Conservation (phyloP, 2,888 invertebrate species). For the Torymus texanus region DNA sequence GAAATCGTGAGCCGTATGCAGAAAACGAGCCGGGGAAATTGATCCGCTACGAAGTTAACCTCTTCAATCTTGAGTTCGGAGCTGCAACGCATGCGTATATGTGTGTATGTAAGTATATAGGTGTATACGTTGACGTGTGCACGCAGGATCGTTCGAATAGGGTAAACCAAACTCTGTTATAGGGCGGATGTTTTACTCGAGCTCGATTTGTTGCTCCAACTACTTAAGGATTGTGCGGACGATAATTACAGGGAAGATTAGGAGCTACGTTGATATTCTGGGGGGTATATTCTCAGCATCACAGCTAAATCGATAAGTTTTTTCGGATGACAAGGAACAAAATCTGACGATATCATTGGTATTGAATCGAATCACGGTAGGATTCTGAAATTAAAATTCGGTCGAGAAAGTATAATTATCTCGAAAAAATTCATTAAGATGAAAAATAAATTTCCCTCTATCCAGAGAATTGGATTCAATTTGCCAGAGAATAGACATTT, state of each 20-base stretch:
- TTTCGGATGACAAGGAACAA: too few species aligned
- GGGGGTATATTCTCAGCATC: too few species aligned
- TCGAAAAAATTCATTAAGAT: too few species aligned
- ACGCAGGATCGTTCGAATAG: background rate
- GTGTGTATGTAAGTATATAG: slow-evolving; percentile 8
- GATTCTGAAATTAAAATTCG: too few species aligned
- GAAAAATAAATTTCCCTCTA: background rate
- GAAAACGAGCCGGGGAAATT: slow-evolving; percentile 60
- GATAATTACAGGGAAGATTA: slow-evolving; percentile 14
- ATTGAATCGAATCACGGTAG: too few species aligned
- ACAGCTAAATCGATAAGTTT: too few species aligned
- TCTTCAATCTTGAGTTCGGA: slow-evolving; percentile 48
- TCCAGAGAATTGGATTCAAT: too few species aligned
- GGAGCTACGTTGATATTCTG: too few species aligned
- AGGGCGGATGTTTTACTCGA: slow-evolving; percentile 4
- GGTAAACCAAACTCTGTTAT: background rate
- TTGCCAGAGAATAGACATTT: too few species aligned
- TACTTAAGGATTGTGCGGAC: background rate
- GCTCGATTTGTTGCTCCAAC: slow-evolving; percentile 25
- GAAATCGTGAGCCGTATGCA: slow-evolving; percentile 45
- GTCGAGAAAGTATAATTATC: too few species aligned
- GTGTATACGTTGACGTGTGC: background rate
- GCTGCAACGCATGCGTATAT: background rate
- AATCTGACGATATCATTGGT: too few species aligned
- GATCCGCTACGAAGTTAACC: slow-evolving; percentile 54